Base-by-base conservation (phyloP, 1,140 invertebrate species). In the Hylyphantes graminicola region DNA sequence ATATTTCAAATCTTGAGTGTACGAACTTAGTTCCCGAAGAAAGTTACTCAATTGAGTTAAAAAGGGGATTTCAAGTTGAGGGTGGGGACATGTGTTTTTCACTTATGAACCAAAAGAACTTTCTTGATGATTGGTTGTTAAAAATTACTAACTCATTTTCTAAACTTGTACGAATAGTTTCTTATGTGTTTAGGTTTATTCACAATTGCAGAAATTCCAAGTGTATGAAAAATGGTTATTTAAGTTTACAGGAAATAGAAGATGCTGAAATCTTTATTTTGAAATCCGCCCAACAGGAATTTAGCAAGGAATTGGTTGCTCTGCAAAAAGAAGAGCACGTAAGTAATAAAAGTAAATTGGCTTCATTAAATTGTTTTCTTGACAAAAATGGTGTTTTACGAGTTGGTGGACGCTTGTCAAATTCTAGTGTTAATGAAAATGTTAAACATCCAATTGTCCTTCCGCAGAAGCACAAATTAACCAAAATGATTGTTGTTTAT, bases 361-460 rank as follows among this genome's bases (percentile, higher is more conserved):
- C 15, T 15, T 65, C 63, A 4, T 17, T 65, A 12, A n/a, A 11
- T 21, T 21, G 15, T 65, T 73, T 73, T 73, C 17, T 75, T 17
- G 73, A 75, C 61, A 35, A 75, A 48, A 19, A 75, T 61, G 57
- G 55, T 57, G 19, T 74, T 15, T 74, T 57, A 74, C 72, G 72
- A 2, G 72, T 80, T 3, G 76, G 48, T 35, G 64, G 72, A 53
- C 59, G 73, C 9, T 59, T 63, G 15, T 59, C 64, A n/a, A 61
- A 59, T 35, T 73, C 54, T 59, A 12, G n/a, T 35, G 15, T 65
- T 54, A 54, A 78, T 17, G 50, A 21, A n/a, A 55, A 59, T 64
- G n/a, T 21, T 10, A 65, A 57, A 70, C 83, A 74, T 70, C 74
- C 74, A 4, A 12, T 63, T 13, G 65, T 85, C 19, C 6, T 85